phyloP scores from a whole-genome alignment of 2,113 vertebrate genomes.

The Nestor notabilis region DNA sequence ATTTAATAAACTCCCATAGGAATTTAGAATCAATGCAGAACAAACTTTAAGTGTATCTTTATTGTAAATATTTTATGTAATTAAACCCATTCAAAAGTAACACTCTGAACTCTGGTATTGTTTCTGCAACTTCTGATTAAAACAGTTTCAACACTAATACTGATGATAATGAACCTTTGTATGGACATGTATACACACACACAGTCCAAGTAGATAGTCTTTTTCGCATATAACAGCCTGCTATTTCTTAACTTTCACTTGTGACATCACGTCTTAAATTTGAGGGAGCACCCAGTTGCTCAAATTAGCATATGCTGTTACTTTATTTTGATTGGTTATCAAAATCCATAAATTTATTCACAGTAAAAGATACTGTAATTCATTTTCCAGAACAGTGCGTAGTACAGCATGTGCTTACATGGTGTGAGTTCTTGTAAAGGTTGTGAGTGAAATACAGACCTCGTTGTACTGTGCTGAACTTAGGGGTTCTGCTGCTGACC shows the following conservation, averaged over 20 bases:
- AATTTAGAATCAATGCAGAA: not conserved
- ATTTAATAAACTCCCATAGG: not conserved
- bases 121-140: not conserved
- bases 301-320: not conserved
- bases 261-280: not conserved
- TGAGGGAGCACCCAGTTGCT: not conserved
- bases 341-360: not conserved
- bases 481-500: not conserved
- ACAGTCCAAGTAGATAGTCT: not conserved
- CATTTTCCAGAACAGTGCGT: not conserved
- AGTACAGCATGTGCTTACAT: not conserved
- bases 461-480: not conserved
- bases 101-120: not conserved
- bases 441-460: not conserved
- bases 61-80: not conserved
- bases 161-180: not conserved
- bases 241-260: not conserved
- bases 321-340: not conserved
- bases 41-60: not conserved
- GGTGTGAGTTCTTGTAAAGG: not conserved
- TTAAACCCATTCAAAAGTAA: not conserved
- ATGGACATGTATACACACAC: not conserved
- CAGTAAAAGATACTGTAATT: not conserved
- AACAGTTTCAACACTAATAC: not conserved
- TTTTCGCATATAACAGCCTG: not conserved